These are phyloP conservation scores for Carettochelys insculpta DNA, from an alignment of 2,113 vertebrate species.

Conservation along the genomic window DNA sequence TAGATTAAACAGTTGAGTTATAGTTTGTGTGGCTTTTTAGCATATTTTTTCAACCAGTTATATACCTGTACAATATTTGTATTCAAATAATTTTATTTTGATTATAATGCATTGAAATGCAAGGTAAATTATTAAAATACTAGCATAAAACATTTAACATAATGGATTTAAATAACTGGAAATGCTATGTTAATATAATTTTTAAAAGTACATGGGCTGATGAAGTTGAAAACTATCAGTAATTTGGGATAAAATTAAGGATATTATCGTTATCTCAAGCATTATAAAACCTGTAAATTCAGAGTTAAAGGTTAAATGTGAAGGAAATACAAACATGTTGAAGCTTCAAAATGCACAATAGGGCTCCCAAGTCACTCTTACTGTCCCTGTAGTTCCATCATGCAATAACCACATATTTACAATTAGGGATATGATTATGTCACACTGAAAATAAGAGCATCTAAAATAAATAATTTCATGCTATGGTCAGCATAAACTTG, in stretches of 20 bases:
- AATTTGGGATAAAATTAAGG: not conserved
- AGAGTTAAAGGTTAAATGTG: not conserved
- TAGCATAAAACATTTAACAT: conserved; percentile 17
- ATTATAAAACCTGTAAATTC: not conserved
- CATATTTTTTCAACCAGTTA: not conserved
- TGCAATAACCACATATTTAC: not conserved
- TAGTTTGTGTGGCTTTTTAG: not conserved
- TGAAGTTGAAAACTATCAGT: not conserved
- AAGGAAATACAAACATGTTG: not conserved
- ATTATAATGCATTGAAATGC: not conserved
- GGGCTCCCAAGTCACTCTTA: not conserved
- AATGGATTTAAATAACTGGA: not conserved
- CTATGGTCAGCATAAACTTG: not conserved
- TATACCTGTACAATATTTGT: not conserved
- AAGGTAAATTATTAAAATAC: not conserved
- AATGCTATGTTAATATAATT: not conserved
- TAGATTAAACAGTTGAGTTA: conserved; percentile 33
- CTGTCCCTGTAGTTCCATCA: not conserved
- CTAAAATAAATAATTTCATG: not conserved
- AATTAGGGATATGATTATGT: not conserved
- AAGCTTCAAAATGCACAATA: not conserved
- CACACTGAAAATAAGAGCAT: not conserved
- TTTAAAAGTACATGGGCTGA: not conserved
- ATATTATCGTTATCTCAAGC: conserved; percentile 19
- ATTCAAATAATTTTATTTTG: not conserved